Percentiles rank a stretch among this genome's conserved stretches.
Conservation (phyloP, 1,140 invertebrate genomes). For the Hylyphantes graminicola region DNA sequence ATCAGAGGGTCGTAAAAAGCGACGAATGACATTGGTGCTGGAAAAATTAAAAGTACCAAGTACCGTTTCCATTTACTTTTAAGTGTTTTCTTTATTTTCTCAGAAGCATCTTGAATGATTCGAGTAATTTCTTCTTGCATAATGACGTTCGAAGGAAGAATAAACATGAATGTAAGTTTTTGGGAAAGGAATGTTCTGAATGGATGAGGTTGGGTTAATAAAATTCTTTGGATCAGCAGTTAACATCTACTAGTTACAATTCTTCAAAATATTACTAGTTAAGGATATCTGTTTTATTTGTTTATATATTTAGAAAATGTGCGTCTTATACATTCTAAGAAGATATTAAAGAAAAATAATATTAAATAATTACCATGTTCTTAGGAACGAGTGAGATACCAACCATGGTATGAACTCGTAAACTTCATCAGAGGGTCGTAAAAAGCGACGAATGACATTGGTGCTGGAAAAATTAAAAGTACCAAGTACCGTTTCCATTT, state of each 20-base stretch:
- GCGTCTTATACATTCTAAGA: no score
- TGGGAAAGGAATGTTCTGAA: no score
- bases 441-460: background rate
- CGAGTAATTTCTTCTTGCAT: no score
- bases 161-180: no score
- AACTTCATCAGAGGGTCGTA: background rate
- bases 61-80: background rate
- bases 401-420: constrained; percentile 11
- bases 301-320: no score
- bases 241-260: no score
- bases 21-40: background rate
- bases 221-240: no score
- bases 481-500: background rate
- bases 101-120: background rate
- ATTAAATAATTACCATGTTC: constrained; percentile 23
- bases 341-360: no score
- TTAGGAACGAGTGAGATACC: background rate
- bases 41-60: constrained; percentile 1
- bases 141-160: no score
- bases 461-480: constrained; percentile 3
- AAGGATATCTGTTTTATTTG: no score
- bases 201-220: no score
- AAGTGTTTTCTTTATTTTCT: background rate
- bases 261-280: no score
- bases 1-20: background rate